Evolutionary conservation across 2,113 vertebrate genomes (phyloP).

Genomic region (Furnarius figulus): DNA sequence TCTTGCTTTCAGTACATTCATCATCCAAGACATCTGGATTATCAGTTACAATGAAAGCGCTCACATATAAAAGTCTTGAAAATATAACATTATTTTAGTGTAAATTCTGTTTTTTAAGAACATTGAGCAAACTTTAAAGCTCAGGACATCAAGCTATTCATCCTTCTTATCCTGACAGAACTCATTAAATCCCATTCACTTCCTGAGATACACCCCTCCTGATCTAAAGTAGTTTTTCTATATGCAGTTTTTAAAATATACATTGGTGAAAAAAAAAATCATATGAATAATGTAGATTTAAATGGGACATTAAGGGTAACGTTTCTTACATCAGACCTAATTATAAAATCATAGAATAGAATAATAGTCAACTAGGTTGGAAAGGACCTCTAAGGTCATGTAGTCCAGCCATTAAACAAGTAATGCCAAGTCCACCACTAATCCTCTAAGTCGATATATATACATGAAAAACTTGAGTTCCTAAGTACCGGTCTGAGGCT

Average conservation of each 20-base stretch:
- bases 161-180: background rate
- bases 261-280: background rate
- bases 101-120: background rate
- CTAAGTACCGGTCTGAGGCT: background rate
- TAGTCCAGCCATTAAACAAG: background rate
- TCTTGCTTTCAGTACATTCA: background rate
- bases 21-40: background rate
- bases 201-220: background rate
- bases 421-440: background rate
- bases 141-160: background rate
- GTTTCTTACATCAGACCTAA: background rate
- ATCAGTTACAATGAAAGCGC: background rate
- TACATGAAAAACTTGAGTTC: background rate
- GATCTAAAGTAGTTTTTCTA: background rate
- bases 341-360: background rate
- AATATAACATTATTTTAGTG: background rate
- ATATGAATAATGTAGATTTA: background rate
- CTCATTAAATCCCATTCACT: background rate
- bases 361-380: background rate
- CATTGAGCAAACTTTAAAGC: background rate
- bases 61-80: background rate
- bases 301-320: background rate
- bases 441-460: background rate
- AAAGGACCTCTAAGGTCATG: fast-evolving
- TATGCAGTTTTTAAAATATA: background rate